Conservation (phyloP, 2,113 vertebrate species). For the Tupaia chinensis region DNA sequence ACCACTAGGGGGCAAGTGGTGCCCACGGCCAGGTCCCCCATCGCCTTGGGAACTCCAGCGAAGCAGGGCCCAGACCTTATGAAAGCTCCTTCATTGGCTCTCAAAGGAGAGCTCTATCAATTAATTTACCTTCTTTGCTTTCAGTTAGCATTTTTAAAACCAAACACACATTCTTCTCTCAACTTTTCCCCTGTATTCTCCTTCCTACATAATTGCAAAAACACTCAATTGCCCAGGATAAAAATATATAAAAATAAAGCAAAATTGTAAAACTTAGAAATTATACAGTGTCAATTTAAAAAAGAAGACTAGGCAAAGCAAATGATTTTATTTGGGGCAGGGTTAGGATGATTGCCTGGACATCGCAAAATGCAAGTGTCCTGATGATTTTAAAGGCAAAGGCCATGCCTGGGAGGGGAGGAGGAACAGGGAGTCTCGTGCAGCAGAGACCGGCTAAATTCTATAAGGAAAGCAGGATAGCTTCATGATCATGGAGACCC, state of each 20-base stretch:
- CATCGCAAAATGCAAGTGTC: too few relatives aligned
- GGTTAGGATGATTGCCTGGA: too few relatives aligned
- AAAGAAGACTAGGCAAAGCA: too few relatives aligned
- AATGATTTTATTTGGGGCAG: too few relatives aligned
- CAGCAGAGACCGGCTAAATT: too few relatives aligned
- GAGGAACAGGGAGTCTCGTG: too few relatives aligned
- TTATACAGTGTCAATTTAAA: neutral
- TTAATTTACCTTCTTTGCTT: neutral
- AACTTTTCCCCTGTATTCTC: neutral
- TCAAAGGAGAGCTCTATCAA: neutral
- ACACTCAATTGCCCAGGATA: neutral
- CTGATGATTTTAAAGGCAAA: too few relatives aligned
- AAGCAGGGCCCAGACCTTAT: neutral
- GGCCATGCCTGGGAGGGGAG: too few relatives aligned
- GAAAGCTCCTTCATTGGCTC: neutral
- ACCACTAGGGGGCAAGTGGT: constrained; percentile 59
- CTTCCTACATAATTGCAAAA: constrained; percentile 8
- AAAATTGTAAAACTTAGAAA: neutral
- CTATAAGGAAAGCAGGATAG: too few relatives aligned
- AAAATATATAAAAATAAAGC: neutral
- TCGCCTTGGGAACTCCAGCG: neutral
- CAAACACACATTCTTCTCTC: neutral
- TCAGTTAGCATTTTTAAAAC: constrained; percentile 9
- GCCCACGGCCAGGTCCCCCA: neutral
- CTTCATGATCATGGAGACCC: too few relatives aligned